phyloP scores from a whole-genome alignment of 2,888 invertebrate genomes.

The Acleris holmiana region DNA sequence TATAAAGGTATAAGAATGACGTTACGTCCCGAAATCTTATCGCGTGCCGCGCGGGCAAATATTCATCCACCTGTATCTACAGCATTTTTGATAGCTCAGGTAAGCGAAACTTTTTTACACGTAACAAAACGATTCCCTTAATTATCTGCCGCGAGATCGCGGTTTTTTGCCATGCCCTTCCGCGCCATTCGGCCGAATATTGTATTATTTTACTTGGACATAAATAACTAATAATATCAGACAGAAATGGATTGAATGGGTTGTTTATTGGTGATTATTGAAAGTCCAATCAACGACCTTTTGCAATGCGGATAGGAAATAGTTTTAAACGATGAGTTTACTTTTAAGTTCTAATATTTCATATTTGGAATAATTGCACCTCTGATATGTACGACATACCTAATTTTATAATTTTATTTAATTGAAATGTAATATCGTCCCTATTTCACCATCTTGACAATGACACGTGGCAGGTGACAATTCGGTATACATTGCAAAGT shows the following conservation, averaged over 20 bases:
- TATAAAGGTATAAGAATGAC: no score
- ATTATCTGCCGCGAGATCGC: constrained; percentile 82
- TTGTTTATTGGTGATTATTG: constrained; percentile 27
- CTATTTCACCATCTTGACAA: no score
- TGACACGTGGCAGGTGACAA: no score
- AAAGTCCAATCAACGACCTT: not conserved
- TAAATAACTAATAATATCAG: constrained; percentile 31
- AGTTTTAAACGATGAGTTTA: no score
- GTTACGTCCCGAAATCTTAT: no score
- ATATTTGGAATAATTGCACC: no score
- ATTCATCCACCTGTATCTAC: constrained; percentile 57
- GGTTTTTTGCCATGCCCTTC: constrained; percentile 70
- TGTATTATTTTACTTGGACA: constrained; percentile 46
- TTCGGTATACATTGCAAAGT: no score
- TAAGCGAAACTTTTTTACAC: constrained; percentile 74
- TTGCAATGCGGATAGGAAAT: not conserved
- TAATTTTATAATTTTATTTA: no score
- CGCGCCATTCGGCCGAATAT: constrained; percentile 71
- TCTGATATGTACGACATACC: no score
- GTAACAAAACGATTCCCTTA: constrained; percentile 74
- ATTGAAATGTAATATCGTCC: no score
- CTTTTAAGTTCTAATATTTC: no score
- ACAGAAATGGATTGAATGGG: constrained; percentile 20
- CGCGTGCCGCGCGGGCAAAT: constrained; percentile 9
- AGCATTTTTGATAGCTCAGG: constrained; percentile 72